Evolutionary conservation across 2,888 invertebrate genomes (phyloP), one percentile per base, ranked within the genome.

Genomic region (Micropterix aruncella): DNA sequence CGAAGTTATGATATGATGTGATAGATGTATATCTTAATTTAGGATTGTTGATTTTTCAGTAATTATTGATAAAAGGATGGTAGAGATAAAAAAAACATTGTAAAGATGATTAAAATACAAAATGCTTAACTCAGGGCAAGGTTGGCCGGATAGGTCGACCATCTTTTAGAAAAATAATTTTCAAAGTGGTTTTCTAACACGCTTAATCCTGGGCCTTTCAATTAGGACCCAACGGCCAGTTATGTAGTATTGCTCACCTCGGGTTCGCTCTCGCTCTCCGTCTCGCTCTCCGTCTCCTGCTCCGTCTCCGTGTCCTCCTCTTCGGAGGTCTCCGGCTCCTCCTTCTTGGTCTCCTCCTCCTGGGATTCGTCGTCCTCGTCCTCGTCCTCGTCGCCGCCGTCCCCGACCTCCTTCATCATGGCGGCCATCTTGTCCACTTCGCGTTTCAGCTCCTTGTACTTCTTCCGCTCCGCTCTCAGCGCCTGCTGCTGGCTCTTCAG

Each of bases 371-470:
- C 72, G 2, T 72, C 78, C 2, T 72, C 77, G 40, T 80, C 78
- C n/a, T 79, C 77, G 19, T 81, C 79, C 2, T 77, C 80, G 3
- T 79, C 79, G 0, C 79, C 79, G 2, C 83, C 83, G 3, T 80
- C 82, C 1, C 80, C 83, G 2, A 77, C 79, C 54, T 86, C 85
- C 54, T 83, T 88, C 83, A 91, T 83, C 56, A 89, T 73, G 14
- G 83, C 82, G 0, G 89, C 89, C 89, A 91, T 91, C 65, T 90
- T 90, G 57, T 89, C 87, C 7, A 89, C 89, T 66, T 91, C 90
- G 52, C 87, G 87, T 60, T 90, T 87, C 38, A 91, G 62, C 52
- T 79, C 78, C 57, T 83, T 87, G 63, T 82, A 88, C 62, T 86
- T 87, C 56, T 81, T 81, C 57, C 84, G 86, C 55, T 88, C 90